Percentiles rank a stretch among this genome's conserved stretches.
phyloP scores from a whole-genome alignment of 2,797 vertebrate genomes.

The Phaenicophaeus curvirostris region DNA sequence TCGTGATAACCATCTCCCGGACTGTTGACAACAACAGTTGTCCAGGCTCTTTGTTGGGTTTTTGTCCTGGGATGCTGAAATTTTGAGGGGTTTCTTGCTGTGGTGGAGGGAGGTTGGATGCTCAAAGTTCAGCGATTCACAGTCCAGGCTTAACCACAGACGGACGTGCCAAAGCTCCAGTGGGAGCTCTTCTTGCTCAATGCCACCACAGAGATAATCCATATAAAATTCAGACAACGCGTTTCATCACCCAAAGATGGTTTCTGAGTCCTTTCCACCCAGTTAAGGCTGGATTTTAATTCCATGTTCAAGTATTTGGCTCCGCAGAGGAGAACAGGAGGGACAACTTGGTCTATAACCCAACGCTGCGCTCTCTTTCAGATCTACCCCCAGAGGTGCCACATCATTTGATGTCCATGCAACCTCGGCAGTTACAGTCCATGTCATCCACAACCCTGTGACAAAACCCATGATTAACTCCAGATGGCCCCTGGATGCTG shows the following conservation, averaged over 20 bases:
- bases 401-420: constrained; percentile 57
- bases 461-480: not conserved
- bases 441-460: constrained; percentile 2
- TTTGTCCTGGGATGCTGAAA: not conserved
- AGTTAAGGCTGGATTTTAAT: not conserved
- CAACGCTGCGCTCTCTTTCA: not conserved
- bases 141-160: not conserved
- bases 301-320: not conserved
- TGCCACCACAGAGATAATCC: not conserved
- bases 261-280: not conserved
- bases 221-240: not conserved
- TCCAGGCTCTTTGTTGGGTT: not conserved
- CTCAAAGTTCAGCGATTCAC: not conserved
- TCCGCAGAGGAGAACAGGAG: not conserved
- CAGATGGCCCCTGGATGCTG: constrained; percentile 59
- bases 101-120: not conserved
- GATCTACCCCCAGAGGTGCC: constrained; percentile 58
- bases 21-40: not conserved
- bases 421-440: constrained; percentile 52
- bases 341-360: not conserved
- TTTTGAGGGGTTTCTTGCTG: not conserved
- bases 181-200: constrained; percentile 17
- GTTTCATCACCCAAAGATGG: not conserved
- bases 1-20: fast-evolving
- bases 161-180: not conserved